Percentiles rank a stretch among this genome's conserved stretches.
Evolutionary conservation across 2,797 vertebrate genomes (phyloP).

Genomic region (Xerus rutilus): DNA sequence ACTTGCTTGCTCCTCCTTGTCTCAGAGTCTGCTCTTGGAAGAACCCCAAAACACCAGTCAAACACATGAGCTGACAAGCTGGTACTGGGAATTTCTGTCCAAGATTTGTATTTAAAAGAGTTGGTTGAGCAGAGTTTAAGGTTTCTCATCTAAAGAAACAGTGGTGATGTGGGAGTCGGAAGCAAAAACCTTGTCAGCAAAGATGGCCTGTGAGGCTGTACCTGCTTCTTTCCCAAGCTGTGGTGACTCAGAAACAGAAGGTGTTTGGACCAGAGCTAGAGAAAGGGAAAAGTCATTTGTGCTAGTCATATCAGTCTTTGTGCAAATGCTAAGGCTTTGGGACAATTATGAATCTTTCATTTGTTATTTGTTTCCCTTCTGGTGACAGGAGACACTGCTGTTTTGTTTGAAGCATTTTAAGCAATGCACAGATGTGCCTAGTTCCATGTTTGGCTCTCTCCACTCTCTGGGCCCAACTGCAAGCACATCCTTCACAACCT

Average conservation of each 20-base stretch:
- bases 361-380: conserved; percentile 21
- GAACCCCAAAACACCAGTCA: neutral
- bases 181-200: neutral
- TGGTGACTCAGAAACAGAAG: conserved; percentile 5
- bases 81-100: neutral
- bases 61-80: neutral
- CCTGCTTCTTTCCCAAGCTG: neutral
- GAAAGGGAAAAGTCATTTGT: neutral
- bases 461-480: conserved; percentile 6
- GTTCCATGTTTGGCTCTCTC: neutral
- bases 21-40: neutral
- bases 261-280: neutral
- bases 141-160: conserved; percentile 22
- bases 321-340: neutral
- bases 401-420: neutral
- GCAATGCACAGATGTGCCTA: conserved; percentile 21
- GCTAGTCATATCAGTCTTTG: neutral
- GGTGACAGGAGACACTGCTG: neutral
- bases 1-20: neutral
- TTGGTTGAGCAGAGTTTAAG: neutral
- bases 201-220: neutral
- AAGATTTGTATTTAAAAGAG: neutral
- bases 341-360: neutral
- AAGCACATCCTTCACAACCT: conserved; percentile 36
- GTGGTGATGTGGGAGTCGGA: neutral